Evolutionary conservation across 1,140 invertebrate genomes (phyloP).

Genomic region (Aphaenogaster rudis): DNA sequence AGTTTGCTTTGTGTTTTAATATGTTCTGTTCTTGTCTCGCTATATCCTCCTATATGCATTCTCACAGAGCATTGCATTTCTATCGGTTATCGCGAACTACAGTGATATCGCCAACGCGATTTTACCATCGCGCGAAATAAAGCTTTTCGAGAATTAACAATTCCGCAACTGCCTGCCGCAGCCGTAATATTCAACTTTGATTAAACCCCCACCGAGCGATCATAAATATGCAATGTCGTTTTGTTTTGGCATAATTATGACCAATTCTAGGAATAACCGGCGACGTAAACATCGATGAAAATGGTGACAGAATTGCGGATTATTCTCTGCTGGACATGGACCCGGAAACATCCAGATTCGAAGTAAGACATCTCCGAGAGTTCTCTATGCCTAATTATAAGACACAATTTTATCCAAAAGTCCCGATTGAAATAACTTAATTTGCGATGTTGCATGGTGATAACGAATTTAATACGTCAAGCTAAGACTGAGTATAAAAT

Average conservation of each 20-base stretch:
- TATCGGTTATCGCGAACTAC: conserved; percentile 5
- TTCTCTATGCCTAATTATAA: neutral
- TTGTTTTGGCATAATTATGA: neutral
- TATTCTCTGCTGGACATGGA: conserved; percentile 97
- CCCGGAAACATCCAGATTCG: conserved; percentile 92
- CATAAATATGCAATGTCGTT: neutral
- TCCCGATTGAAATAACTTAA: neutral
- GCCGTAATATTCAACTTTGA: neutral
- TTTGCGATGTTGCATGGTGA: neutral
- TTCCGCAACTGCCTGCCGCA: neutral
- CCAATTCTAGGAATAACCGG: conserved; percentile 93
- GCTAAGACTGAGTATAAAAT: neutral
- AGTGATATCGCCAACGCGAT: neutral
- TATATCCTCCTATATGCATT: neutral
- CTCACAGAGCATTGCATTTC: neutral
- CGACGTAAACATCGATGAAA: conserved; percentile 95
- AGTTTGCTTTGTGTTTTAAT: conserved; percentile 51
- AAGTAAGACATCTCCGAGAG: conserved; percentile 87
- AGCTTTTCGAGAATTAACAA: conserved; percentile 15
- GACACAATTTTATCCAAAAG: neutral
- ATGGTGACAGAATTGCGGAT: conserved; percentile 96
- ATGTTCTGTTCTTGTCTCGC: neutral
- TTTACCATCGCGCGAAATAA: neutral
- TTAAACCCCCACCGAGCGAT: neutral
- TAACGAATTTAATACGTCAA: neutral